phyloP scores from a whole-genome alignment of 2,797 vertebrate species.

The Periophthalmus magnuspinnatus region DNA sequence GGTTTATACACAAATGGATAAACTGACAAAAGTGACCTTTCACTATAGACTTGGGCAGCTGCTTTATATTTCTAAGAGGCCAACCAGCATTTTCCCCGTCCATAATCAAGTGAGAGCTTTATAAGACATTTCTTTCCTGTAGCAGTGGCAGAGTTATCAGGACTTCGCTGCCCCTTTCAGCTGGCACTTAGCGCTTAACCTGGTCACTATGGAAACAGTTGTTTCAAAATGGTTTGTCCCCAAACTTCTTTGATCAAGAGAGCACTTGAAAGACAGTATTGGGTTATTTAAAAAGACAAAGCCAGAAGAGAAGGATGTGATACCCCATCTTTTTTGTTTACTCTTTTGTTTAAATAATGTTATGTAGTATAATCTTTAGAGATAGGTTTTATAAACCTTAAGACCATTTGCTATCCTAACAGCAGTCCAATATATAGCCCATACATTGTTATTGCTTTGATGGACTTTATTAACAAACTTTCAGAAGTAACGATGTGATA shows the following conservation, averaged over 20 bases:
- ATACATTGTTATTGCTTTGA: neutral
- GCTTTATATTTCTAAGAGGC: slow-evolving; percentile 34
- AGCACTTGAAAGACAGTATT: slow-evolving; percentile 23
- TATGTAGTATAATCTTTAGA: too few relatives aligned
- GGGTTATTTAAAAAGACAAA: slow-evolving; percentile 32
- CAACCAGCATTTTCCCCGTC: slow-evolving; percentile 42
- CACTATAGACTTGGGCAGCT: slow-evolving; percentile 11
- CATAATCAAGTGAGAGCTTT: slow-evolving; percentile 61
- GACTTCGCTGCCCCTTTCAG: slow-evolving; percentile 14
- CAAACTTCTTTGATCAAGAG: slow-evolving; percentile 43
- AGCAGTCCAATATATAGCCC: neutral
- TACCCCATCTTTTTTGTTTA: neutral
- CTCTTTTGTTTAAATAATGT: neutral
- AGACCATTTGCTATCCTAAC: too few relatives aligned
- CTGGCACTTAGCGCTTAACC: slow-evolving; percentile 49
- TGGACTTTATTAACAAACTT: neutral
- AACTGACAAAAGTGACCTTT: slow-evolving; percentile 29
- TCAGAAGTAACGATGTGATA: neutral
- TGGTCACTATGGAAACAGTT: slow-evolving; percentile 59
- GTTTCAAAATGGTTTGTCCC: slow-evolving; percentile 29
- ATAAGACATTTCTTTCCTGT: slow-evolving; percentile 53
- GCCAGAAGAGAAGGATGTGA: slow-evolving; percentile 17
- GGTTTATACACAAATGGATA: slow-evolving; percentile 15
- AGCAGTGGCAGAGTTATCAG: slow-evolving; percentile 26
- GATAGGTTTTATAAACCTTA: too few relatives aligned